Evolutionary conservation across 1,140 invertebrate genomes (phyloP).

Genomic region (Wiebesia pumilae): DNA sequence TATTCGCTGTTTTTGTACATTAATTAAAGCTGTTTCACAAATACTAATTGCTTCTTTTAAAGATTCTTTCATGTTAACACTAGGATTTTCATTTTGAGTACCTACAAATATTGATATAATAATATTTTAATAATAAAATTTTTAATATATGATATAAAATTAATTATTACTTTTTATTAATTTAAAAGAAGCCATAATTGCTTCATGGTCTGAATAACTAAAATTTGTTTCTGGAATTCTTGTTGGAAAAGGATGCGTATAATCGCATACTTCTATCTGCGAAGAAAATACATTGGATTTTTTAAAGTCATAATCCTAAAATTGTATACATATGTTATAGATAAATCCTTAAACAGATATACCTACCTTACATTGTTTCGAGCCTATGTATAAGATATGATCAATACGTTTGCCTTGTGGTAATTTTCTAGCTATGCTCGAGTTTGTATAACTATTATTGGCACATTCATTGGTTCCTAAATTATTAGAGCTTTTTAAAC

Average conservation of each 20-base stretch:
- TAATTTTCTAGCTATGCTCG: constrained; percentile 73
- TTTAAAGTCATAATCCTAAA: background rate
- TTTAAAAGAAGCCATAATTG: constrained; percentile 82
- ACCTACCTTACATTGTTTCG: constrained; percentile 74
- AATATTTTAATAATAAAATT: constrained; percentile 32
- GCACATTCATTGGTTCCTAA: constrained; percentile 86
- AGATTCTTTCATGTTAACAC: constrained; percentile 70
- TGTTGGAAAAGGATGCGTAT: constrained; percentile 82
- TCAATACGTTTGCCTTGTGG: constrained; percentile 92
- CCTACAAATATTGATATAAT: constrained; percentile 50
- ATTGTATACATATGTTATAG: background rate
- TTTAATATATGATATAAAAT: constrained; percentile 20
- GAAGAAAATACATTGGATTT: constrained; percentile 48
- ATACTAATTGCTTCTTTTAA: constrained; percentile 79
- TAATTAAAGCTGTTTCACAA: constrained; percentile 77
- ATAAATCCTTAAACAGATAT: background rate
- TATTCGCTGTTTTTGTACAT: constrained; percentile 76
- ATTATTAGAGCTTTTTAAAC: constrained; percentile 62
- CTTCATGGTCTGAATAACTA: constrained; percentile 94
- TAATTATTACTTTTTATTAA: constrained; percentile 67
- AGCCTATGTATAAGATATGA: constrained; percentile 87
- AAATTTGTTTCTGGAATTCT: constrained; percentile 82
- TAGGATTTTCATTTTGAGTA: constrained; percentile 53
- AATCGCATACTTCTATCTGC: constrained; percentile 79
- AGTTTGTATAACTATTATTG: constrained; percentile 87